These are phyloP conservation scores for Pseudochirops cupreus DNA, from an alignment of 2,797 vertebrate genomes.

Conservation along the genomic window DNA sequence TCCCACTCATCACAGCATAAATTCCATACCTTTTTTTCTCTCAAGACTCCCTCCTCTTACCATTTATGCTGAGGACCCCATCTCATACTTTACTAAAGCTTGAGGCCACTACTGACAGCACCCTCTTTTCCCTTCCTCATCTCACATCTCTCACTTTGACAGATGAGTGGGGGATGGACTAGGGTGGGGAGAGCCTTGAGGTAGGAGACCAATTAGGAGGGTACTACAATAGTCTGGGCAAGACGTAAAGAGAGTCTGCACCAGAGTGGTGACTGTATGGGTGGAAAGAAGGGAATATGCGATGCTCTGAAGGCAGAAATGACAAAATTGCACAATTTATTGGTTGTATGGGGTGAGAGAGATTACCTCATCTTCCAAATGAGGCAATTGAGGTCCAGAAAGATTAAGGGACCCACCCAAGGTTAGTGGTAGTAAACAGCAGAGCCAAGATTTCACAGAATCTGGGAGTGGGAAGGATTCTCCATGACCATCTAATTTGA, in stretches of 20 bases:
- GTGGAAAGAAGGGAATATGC: background rate
- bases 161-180: background rate
- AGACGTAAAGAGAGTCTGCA: background rate
- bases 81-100: background rate
- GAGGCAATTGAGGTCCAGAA: slow-evolving; percentile 43
- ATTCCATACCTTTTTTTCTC: background rate
- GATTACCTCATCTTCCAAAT: slow-evolving; percentile 24
- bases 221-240: background rate
- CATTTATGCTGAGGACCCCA: background rate
- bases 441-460: slow-evolving; percentile 40
- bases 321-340: background rate
- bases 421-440: slow-evolving; percentile 46
- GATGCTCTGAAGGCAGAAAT: background rate
- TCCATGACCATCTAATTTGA: background rate
- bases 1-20: background rate
- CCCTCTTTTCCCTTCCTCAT: background rate
- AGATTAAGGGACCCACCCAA: slow-evolving; percentile 27
- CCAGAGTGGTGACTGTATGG: background rate
- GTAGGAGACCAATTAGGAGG: background rate
- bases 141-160: background rate
- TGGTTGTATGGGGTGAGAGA: background rate
- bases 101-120: background rate
- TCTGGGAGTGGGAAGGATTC: background rate
- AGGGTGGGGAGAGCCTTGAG: background rate
- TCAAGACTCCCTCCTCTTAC: background rate